phyloP scores from a whole-genome alignment of 2,888 invertebrate genomes.

The Ceramica pisi region DNA sequence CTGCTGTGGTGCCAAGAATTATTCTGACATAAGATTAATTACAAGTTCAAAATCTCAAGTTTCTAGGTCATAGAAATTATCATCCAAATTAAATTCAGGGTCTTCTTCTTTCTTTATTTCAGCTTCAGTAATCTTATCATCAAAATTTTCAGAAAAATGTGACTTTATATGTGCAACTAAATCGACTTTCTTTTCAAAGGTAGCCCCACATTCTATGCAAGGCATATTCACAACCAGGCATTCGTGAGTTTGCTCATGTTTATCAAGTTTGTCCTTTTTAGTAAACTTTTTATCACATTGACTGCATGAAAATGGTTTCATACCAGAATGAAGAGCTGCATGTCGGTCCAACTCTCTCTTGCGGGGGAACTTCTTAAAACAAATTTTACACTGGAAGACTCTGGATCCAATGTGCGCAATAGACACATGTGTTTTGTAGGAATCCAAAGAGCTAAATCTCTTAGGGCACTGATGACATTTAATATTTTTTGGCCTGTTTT shows the following conservation, averaged over 20 bases:
- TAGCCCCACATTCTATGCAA: constrained; percentile 92
- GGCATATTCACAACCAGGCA: constrained; percentile 91
- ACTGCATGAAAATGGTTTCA: constrained; percentile 93
- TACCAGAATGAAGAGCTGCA: constrained; percentile 92
- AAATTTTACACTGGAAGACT: constrained; percentile 92
- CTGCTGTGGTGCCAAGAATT: constrained; percentile 42
- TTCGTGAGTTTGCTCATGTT: constrained; percentile 93
- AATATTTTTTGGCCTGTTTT: constrained; percentile 88
- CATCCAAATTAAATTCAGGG: constrained; percentile 80
- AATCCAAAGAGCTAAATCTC: constrained; percentile 87
- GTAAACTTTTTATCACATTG: constrained; percentile 93
- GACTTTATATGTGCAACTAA: constrained; percentile 91
- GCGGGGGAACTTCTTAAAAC: constrained; percentile 92
- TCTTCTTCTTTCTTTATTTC: constrained; percentile 86
- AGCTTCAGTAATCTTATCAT: constrained; percentile 80
- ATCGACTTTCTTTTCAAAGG: constrained; percentile 91
- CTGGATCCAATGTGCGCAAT: constrained; percentile 89
- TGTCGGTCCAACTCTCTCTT: constrained; percentile 94
- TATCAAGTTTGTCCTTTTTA: constrained; percentile 92
- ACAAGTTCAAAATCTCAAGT: constrained; percentile 76
- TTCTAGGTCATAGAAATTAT: constrained; percentile 86
- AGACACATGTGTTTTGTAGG: constrained; percentile 89
- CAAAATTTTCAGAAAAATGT: constrained; percentile 89
- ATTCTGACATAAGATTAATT: constrained; percentile 58
- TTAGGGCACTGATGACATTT: constrained; percentile 90